Conservation (phyloP, 2,113 vertebrate species). For the Rhinichthys klamathensis region DNA sequence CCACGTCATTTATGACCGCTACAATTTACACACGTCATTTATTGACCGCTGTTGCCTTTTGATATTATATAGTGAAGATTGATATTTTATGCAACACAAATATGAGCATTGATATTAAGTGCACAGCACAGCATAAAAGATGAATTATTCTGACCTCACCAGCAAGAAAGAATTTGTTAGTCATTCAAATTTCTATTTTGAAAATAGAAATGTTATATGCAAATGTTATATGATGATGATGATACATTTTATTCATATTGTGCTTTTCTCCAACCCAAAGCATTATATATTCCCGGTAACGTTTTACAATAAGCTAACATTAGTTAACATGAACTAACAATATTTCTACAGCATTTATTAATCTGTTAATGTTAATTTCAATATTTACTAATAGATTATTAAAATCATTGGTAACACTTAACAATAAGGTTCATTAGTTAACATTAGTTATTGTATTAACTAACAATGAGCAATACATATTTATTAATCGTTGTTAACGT, state of each 20-base stretch:
- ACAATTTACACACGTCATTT: constrained; percentile 42
- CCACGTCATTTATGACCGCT: constrained; percentile 24
- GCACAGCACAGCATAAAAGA: neutral
- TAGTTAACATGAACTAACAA: no score
- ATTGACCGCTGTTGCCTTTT: constrained; percentile 17
- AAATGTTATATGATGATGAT: neutral
- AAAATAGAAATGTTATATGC: neutral
- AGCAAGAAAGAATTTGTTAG: neutral
- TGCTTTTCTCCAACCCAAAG: no score
- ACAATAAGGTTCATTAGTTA: no score
- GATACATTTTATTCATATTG: no score
- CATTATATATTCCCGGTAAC: neutral
- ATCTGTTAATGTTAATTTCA: no score
- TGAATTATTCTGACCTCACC: neutral
- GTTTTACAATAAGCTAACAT: no score
- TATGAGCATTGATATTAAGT: neutral
- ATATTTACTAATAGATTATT: no score
- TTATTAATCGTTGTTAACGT: no score
- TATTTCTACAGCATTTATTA: no score
- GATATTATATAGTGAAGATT: neutral
- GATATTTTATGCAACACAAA: neutral
- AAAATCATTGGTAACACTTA: no score
- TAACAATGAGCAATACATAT: no score
- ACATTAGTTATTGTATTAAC: no score
- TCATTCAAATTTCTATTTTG: neutral